Percentiles rank a stretch among this genome's conserved stretches.
Evolutionary conservation across 1,140 invertebrate species (phyloP).

Genomic region (Neodiprion virginianus): DNA sequence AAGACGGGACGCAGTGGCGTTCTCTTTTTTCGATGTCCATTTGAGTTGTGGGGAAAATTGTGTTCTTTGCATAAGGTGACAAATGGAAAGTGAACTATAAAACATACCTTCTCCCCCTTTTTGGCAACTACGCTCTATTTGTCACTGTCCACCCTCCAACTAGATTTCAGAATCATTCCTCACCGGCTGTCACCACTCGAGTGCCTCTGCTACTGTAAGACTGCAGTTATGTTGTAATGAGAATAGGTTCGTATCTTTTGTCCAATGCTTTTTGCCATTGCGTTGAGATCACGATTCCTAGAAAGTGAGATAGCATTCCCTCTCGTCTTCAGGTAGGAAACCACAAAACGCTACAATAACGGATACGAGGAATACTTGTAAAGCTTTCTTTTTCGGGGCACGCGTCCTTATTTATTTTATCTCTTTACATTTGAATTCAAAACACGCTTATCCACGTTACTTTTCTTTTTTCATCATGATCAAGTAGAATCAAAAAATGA

Average conservation of each 20-base stretch:
- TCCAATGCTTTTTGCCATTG: not conserved
- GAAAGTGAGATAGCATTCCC: too few relatives aligned
- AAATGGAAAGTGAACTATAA: slow-evolving; percentile 50
- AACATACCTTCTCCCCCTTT: slow-evolving; percentile 40
- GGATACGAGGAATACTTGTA: too few relatives aligned
- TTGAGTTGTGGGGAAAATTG: not conserved
- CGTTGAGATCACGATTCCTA: not conserved
- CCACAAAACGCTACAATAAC: too few relatives aligned
- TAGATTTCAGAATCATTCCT: slow-evolving; percentile 35
- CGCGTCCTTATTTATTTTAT: too few relatives aligned
- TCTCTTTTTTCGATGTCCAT: slow-evolving; percentile 12
- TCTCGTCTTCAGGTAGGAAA: too few relatives aligned
- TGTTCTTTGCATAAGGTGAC: slow-evolving; percentile 44
- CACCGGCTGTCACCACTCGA: slow-evolving; percentile 31
- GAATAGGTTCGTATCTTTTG: not conserved
- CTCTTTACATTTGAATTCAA: too few relatives aligned
- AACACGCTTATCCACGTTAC: too few relatives aligned
- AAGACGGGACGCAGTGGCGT: slow-evolving; percentile 24
- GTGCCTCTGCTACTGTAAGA: not conserved
- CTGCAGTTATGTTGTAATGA: not conserved
- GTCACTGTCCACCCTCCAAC: slow-evolving; percentile 41
- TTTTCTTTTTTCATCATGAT: too few relatives aligned
- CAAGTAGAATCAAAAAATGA: too few relatives aligned
- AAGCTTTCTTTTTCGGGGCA: too few relatives aligned
- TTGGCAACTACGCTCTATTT: slow-evolving; percentile 47